Conservation (phyloP, 2,797 vertebrate species). For the Smutsia gigantea region DNA sequence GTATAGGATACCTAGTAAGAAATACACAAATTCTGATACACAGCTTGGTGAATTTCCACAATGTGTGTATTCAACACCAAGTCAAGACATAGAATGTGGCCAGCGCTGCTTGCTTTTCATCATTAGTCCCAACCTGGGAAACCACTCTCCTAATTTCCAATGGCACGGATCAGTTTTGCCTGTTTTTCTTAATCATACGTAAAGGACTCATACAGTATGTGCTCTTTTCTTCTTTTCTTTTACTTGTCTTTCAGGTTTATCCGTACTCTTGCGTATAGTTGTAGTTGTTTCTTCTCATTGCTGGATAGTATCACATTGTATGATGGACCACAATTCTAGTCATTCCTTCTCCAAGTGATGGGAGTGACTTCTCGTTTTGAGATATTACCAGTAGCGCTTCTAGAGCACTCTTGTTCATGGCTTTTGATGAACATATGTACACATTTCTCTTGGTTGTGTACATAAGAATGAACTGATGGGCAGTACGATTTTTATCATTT, state of each 20-base stretch:
- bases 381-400: neutral
- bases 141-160: neutral
- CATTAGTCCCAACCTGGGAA: neutral
- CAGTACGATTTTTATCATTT: neutral
- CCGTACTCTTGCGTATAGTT: neutral
- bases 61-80: neutral
- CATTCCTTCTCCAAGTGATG: neutral
- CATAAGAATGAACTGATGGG: neutral
- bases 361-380: neutral
- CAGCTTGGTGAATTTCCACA: neutral
- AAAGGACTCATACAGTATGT: neutral
- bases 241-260: too few relatives aligned
- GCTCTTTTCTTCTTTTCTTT: neutral
- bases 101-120: neutral
- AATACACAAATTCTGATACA: neutral
- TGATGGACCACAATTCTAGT: neutral
- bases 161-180: neutral
- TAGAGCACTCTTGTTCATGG: neutral
- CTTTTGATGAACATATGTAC: neutral
- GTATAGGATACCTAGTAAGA: neutral
- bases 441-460: neutral
- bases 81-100: neutral
- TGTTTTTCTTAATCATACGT: neutral
- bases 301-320: neutral
- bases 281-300: neutral